Conservation (phyloP, 2,888 invertebrate species). For the Vandiemenella viatica region DNA sequence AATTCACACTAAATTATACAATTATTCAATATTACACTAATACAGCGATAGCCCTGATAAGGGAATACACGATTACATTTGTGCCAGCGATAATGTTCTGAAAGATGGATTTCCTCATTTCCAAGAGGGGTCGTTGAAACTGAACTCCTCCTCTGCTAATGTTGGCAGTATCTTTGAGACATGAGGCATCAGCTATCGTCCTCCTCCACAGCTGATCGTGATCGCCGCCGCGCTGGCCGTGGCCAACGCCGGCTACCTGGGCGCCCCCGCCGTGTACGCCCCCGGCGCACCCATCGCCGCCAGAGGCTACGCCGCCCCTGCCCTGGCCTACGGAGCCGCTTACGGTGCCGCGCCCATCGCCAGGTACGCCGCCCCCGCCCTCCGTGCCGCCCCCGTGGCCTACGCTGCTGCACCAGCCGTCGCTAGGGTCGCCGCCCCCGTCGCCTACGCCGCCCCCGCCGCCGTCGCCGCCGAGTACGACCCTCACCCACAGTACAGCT, state of each 20-base stretch:
- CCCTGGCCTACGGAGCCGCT: background rate
- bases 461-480: background rate
- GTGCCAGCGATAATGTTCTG: no score
- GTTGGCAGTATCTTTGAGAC: no score
- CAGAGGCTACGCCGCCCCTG: conserved; percentile 4
- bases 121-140: no score
- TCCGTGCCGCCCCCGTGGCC: background rate
- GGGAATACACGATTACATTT: no score
- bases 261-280: background rate
- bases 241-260: conserved; percentile 18
- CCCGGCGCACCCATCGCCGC: conserved; percentile 3
- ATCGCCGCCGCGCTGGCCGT: conserved; percentile 12
- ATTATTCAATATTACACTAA: no score
- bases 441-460: background rate
- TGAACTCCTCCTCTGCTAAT: no score
- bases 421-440: background rate
- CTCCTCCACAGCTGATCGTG: conserved; percentile 14
- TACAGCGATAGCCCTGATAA: no score
- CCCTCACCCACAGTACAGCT: background rate
- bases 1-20: no score
- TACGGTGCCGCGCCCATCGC: conserved; percentile 4
- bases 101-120: no score
- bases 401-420: no score
- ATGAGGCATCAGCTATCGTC: no score
- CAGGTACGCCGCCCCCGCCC: background rate